A percentile compares a stretch with the other conserved stretches of the same genome.
Evolutionary conservation across 2,797 vertebrate species (phyloP).

Genomic region (Crocidura indochinensis): DNA sequence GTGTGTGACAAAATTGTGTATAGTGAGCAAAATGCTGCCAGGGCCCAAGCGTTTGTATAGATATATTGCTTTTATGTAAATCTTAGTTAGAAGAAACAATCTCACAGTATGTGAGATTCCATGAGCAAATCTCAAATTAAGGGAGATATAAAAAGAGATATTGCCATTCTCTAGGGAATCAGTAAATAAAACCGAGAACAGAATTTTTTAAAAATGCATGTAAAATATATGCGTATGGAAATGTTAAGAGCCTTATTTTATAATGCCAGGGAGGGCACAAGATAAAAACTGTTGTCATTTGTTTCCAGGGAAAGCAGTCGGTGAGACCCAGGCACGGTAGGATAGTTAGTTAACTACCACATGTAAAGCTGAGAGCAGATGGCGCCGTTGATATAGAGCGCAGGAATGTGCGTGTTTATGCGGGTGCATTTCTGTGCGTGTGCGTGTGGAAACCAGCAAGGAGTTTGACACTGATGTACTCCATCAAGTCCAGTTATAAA

Average conservation of each 20-base stretch:
- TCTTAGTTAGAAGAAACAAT: constrained; percentile 64
- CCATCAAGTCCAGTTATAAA: constrained; percentile 93
- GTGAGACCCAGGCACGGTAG: constrained; percentile 91
- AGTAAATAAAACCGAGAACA: constrained; percentile 84
- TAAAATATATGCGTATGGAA: constrained; percentile 88
- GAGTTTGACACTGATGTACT: constrained; percentile 93
- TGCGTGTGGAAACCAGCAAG: constrained; percentile 92
- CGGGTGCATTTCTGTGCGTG: constrained; percentile 91
- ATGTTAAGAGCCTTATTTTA: constrained; percentile 91
- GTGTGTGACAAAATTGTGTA: constrained; percentile 18
- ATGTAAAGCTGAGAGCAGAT: constrained; percentile 93
- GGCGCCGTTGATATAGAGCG: constrained; percentile 91
- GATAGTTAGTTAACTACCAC: constrained; percentile 92
- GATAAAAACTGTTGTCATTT: constrained; percentile 90
- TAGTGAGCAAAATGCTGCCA: constrained; percentile 25
- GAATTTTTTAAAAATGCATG: constrained; percentile 85
- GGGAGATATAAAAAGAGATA: constrained; percentile 80
- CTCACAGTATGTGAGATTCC: constrained; percentile 68
- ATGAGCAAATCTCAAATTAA: constrained; percentile 78
- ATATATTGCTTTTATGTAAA: constrained; percentile 73
- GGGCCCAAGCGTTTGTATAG: not conserved
- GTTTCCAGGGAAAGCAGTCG: constrained; percentile 91
- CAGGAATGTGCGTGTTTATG: constrained; percentile 92
- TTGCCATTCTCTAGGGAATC: constrained; percentile 82
- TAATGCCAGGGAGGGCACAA: constrained; percentile 89